Percentiles rank a stretch among this genome's conserved stretches.
Conservation (phyloP, 2,113 vertebrate genomes). For the Camelus dromedarius region DNA sequence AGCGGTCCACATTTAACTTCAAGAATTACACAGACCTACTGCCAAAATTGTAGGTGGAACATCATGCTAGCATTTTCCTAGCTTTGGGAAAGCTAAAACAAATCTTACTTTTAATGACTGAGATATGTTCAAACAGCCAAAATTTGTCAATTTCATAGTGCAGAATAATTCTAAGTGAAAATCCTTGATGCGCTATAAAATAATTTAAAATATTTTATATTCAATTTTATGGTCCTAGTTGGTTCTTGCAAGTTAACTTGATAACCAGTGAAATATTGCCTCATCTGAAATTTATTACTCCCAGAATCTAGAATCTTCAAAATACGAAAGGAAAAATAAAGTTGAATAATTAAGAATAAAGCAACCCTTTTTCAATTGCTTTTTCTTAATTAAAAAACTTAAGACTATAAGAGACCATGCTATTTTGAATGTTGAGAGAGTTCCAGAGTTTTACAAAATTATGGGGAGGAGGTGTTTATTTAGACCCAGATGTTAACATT, state of each 20-base stretch:
- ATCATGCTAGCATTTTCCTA: not conserved
- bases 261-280: conserved; percentile 82
- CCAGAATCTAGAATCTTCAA: conserved; percentile 68
- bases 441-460: conserved; percentile 69
- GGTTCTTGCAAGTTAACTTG: conserved; percentile 82
- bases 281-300: conserved; percentile 83
- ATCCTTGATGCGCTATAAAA: conserved; percentile 59
- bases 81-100: conserved; percentile 49
- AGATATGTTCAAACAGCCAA: conserved; percentile 34
- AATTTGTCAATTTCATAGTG: conserved; percentile 60
- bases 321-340: conserved; percentile 51
- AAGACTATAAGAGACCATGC: conserved; percentile 14
- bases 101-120: not conserved
- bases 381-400: conserved; percentile 45
- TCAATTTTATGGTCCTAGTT: conserved; percentile 74
- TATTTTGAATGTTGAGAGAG: conserved; percentile 64
- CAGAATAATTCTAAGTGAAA: conserved; percentile 61
- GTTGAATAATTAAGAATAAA: conserved; percentile 52
- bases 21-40: not conserved
- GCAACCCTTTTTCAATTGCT: conserved; percentile 73
- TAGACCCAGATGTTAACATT: conserved; percentile 25
- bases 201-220: conserved; percentile 73
- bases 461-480: not conserved
- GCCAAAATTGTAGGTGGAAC: not conserved
- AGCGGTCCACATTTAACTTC: conserved; percentile 30